Evolutionary conservation across 2,888 invertebrate genomes (phyloP).

Genomic region (Stenolophus ochropezus): DNA sequence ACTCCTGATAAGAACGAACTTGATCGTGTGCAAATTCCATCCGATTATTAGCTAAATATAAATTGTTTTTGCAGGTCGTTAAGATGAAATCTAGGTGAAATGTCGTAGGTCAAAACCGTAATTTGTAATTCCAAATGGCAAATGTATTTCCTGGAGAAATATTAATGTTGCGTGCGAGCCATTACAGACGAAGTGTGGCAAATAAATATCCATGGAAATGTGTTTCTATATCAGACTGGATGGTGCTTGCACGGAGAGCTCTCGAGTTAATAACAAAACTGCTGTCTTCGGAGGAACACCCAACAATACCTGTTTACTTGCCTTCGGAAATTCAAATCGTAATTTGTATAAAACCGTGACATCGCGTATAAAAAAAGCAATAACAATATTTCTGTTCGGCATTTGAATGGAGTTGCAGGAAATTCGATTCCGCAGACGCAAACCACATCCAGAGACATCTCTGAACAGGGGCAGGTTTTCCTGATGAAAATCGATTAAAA

Average conservation of each 20-base stretch:
- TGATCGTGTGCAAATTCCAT: too few relatives aligned
- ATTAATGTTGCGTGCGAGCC: conserved; percentile 5
- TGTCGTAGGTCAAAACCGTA: not conserved
- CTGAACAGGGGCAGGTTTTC: conserved; percentile 19
- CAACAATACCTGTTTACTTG: conserved; percentile 55
- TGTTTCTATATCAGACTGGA: too few relatives aligned
- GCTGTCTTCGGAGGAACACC: conserved; percentile 7
- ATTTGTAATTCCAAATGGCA: not conserved
- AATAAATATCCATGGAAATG: conserved; percentile 5
- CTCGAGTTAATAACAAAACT: conserved; percentile 22
- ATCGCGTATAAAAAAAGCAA: conserved; percentile 66
- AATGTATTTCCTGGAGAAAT: not conserved
- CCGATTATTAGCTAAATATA: not conserved
- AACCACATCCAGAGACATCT: conserved; percentile 38
- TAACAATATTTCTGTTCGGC: conserved; percentile 68
- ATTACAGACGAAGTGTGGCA: not conserved
- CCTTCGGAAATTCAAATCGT: conserved; percentile 64
- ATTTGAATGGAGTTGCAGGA: conserved; percentile 63
- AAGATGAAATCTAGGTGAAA: not conserved
- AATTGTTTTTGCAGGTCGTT: not conserved
- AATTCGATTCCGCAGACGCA: conserved; percentile 46
- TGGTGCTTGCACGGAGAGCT: not conserved
- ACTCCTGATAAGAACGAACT: too few relatives aligned
- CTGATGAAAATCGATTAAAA: conserved; percentile 41
- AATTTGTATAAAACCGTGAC: conserved; percentile 65